Percentiles rank a stretch among this genome's conserved stretches.
Evolutionary conservation across 2,888 invertebrate species (phyloP).

Genomic region (Platynereis dumerilii): DNA sequence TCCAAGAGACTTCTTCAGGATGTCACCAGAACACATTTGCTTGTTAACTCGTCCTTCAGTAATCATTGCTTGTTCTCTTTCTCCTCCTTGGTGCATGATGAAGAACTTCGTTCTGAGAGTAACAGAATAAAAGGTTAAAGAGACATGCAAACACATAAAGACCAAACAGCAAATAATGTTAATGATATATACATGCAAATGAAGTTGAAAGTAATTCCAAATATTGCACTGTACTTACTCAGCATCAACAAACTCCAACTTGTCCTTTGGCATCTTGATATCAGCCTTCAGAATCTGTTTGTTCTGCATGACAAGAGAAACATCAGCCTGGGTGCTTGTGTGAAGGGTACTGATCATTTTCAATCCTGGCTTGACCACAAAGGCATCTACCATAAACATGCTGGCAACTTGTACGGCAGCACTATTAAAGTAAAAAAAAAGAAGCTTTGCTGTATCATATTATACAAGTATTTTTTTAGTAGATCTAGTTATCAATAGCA

Average conservation of each 20-base stretch:
- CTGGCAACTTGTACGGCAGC: conserved; percentile 83
- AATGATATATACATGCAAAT: background rate
- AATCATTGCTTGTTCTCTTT: conserved; percentile 73
- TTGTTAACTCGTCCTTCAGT: conserved; percentile 70
- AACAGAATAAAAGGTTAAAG: background rate
- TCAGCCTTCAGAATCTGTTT: conserved; percentile 79
- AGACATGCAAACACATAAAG: background rate
- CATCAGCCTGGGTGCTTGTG: conserved; percentile 82
- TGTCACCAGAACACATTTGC: conserved; percentile 56
- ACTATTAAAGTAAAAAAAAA: conserved; percentile 64
- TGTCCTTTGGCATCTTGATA: conserved; percentile 81
- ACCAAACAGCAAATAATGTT: background rate
- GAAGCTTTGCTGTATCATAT: background rate
- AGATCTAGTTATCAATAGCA: background rate
- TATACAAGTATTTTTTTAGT: background rate
- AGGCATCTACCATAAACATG: conserved; percentile 83
- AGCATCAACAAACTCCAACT: conserved; percentile 83
- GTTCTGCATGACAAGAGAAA: conserved; percentile 74
- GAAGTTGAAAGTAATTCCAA: background rate
- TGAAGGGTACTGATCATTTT: conserved; percentile 83
- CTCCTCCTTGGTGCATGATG: conserved; percentile 63
- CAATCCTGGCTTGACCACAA: conserved; percentile 79
- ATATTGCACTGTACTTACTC: conserved; percentile 54
- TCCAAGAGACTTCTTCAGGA: conserved; percentile 78
- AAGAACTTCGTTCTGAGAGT: conserved; percentile 50